Evolutionary conservation across 2,797 vertebrate genomes (phyloP), one percentile per base, ranked within the genome.

Genomic region (Cephalopachus bancanus): DNA sequence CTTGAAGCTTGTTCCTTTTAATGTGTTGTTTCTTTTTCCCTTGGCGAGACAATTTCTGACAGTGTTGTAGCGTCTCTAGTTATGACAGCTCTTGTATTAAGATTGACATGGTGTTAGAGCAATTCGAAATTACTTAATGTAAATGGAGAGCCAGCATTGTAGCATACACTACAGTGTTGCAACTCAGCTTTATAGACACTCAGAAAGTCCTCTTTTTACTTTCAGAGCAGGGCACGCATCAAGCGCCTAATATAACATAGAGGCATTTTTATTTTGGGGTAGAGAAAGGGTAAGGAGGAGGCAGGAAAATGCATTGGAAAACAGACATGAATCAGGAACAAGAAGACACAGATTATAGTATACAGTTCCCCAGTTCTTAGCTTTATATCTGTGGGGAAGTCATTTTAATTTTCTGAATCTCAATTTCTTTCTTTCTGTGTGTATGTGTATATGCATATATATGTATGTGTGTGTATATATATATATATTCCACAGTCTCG

Each of bases 21-120:
- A 69, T 44, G 0, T 20, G 79, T 64, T 26, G 16, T 17, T 3
- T 17, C 3, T 22, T 55, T 76, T 37, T 84, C 4, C 57, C 95
- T 90, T 83, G 12, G 19, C 72, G 2, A 57, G 57, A 33, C 14
- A 78, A 65, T 83, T 97, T 93, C 75, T 85, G 37, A 7, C 19
- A 95, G 3, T 75, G 4, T 20, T 7, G 16, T 85, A 75, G 69
- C 37, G 91, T 97, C 49, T 33, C 59, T 28, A 94, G 2, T 0
- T 65, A 0, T 72, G 59, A n/a, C 15, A 96, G 26, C 11, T 92
- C 49, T 93, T 94, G 44, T 4, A 4, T 95, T 51, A 91, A 64
- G 80, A 97, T 28, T 96, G 78, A 87, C 65, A 83, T 28, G 7
- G 55, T 28, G 28, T 53, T 10, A 97, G 88, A 94, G 20, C 33